Evolutionary conservation across 2,888 invertebrate genomes (phyloP).

Genomic region (Onchidella celtica): DNA sequence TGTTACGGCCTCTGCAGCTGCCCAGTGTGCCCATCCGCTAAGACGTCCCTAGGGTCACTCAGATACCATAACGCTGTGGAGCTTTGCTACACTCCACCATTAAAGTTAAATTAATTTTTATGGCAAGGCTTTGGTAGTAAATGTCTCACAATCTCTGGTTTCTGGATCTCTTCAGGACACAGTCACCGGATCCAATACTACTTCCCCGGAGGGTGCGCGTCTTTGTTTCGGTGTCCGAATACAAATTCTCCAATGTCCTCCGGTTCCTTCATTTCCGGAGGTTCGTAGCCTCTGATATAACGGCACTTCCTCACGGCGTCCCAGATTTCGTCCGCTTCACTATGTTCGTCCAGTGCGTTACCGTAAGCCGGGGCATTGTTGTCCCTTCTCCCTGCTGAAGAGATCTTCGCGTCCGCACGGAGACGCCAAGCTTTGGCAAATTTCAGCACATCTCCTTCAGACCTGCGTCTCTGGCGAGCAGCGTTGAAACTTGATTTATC

Average conservation of each 20-base stretch:
- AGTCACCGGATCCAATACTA: no score
- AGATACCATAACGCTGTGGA: no score
- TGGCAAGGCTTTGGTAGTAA: no score
- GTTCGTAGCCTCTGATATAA: slow-evolving; percentile 61
- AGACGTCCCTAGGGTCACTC: no score
- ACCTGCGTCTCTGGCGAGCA: slow-evolving; percentile 9
- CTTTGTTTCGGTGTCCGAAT: slow-evolving; percentile 47
- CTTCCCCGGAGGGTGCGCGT: neutral
- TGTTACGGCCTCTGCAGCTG: no score
- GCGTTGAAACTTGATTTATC: neutral
- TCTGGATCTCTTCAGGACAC: no score
- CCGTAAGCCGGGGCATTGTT: neutral
- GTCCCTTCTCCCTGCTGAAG: neutral
- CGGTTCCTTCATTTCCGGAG: slow-evolving; percentile 61
- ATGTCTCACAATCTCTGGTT: no score
- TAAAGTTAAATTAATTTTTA: no score
- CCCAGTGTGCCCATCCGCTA: no score
- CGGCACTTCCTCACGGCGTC: slow-evolving; percentile 55
- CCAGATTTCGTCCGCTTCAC: slow-evolving; percentile 50
- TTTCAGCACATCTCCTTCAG: slow-evolving; percentile 39
- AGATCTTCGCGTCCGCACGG: neutral
- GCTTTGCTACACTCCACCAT: no score
- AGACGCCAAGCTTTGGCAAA: neutral
- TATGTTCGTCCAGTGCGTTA: neutral
- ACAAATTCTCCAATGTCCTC: slow-evolving; percentile 54